Evolutionary conservation across 2,113 vertebrate genomes (phyloP), one percentile per base, ranked within the genome.

Genomic region (Anarrhichthys ocellatus): DNA sequence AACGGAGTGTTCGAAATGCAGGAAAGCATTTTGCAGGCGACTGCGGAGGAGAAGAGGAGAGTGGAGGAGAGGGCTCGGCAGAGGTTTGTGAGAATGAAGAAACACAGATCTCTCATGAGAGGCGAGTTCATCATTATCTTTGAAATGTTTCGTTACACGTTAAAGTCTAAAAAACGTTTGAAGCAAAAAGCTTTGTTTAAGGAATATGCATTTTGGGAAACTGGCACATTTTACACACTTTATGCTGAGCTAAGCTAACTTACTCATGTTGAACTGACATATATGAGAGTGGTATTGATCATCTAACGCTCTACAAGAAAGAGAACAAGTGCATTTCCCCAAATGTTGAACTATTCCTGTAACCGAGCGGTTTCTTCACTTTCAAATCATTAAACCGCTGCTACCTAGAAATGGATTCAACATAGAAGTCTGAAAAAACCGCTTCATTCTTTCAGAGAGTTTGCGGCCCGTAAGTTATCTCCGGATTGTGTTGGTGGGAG

Each of bases 401-500:
- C n/a, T 24, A 27, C 14, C 34, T 24, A n/a, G 2, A 71, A 70
- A 54, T 68, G 10, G 22, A 54, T 24, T 50, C 1, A 56, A 17
- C 62, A 54, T 20, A 9, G 5, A 32, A 0, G 0, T n/a, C 0
- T 17, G 4, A 27, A n/a, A 61, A 63, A 73, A 34, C 5, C 9
- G 3, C 22, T 34, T 0, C 6, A 22, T 72, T 66, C 38, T 36
- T 75, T 2, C 90, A 95, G 94, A 78, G 18, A 81, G 73, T 50
- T 9, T 65, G 62, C 77, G 24, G 20, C 73, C 79, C 15, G 20
- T 91, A 1, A 79, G 86, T 9, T 40, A 91, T 2, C 81, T 94
- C 59, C 89, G 84, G 74, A 66, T 95, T 5, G 90, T 95, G 70
- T 32, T 95, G 48, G 13, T 94, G 17, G 94, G 94, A 83, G 92